Conservation (phyloP, 2,888 invertebrate genomes). For the Troides helena region DNA sequence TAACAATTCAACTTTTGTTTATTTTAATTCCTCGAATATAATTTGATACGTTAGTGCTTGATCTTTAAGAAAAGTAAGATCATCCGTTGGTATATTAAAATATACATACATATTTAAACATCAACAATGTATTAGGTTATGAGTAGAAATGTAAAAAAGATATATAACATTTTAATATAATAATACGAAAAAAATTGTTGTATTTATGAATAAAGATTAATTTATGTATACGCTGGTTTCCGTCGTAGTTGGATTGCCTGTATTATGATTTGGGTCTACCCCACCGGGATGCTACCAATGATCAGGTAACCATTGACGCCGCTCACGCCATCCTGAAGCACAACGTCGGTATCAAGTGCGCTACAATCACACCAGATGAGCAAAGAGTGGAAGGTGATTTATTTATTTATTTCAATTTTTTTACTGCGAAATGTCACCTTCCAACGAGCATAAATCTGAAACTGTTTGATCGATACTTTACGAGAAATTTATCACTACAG, state of each 20-base stretch:
- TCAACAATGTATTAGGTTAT: too few relatives aligned
- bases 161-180: neutral
- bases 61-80: neutral
- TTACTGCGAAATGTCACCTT: too few relatives aligned
- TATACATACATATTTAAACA: too few relatives aligned
- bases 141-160: too few relatives aligned
- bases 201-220: neutral
- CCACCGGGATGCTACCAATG: conserved; percentile 89
- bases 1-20: too few relatives aligned
- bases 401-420: too few relatives aligned
- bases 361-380: conserved; percentile 95
- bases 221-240: neutral
- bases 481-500: too few relatives aligned
- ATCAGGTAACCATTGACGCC: conserved; percentile 92
- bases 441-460: too few relatives aligned
- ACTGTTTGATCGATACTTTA: too few relatives aligned
- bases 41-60: too few relatives aligned
- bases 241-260: conserved; percentile 84
- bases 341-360: conserved; percentile 94
- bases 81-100: neutral
- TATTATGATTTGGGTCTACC: conserved; percentile 93
- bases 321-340: conserved; percentile 91
- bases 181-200: neutral
- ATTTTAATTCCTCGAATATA: too few relatives aligned
- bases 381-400: conserved; percentile 87